Percentiles rank a stretch among this genome's conserved stretches.
Evolutionary conservation across 2,113 vertebrate species (phyloP).

Genomic region (Coryphaenoides rupestris): DNA sequence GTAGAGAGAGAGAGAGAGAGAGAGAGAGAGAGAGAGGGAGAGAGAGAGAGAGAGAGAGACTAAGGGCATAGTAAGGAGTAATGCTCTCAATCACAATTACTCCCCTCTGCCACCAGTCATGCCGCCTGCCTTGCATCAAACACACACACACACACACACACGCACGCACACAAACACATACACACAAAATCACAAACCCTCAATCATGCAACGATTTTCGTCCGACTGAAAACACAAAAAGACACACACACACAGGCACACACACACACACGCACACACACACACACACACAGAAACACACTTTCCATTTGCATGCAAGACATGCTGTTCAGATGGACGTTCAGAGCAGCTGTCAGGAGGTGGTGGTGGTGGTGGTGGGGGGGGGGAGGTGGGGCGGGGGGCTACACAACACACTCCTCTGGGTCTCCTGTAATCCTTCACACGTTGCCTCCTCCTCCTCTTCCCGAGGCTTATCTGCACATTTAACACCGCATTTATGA

Average conservation of each 20-base stretch:
- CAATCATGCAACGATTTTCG: too few species aligned
- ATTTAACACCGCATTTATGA: slow-evolving; percentile 69
- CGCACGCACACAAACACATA: slow-evolving; percentile 13
- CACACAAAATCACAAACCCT: slow-evolving; percentile 14
- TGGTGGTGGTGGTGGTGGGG: neutral
- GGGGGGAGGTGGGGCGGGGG: slow-evolving; percentile 33
- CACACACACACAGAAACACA: slow-evolving; percentile 29
- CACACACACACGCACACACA: slow-evolving; percentile 16
- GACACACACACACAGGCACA: too few species aligned
- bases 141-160: slow-evolving; percentile 11
- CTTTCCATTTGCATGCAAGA: slow-evolving; percentile 50
- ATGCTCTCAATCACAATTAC: slow-evolving; percentile 73
- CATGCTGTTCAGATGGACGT: slow-evolving; percentile 41
- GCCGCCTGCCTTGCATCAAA: slow-evolving; percentile 52
- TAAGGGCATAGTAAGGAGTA: slow-evolving; percentile 59
- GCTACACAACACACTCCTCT: slow-evolving; percentile 43
- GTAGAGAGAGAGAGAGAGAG: neutral
- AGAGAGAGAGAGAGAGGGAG: neutral
- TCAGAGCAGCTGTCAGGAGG: slow-evolving; percentile 60
- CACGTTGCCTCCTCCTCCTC: slow-evolving; percentile 55
- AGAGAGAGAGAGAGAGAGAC: neutral
- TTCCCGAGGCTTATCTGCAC: slow-evolving; percentile 67
- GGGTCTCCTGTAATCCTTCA: slow-evolving; percentile 44
- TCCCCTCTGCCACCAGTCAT: slow-evolving; percentile 58
- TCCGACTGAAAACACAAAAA: too few species aligned